These are phyloP conservation scores for Pteropus rufus DNA, from an alignment of 2,797 vertebrate genomes.

Conservation along the genomic window DNA sequence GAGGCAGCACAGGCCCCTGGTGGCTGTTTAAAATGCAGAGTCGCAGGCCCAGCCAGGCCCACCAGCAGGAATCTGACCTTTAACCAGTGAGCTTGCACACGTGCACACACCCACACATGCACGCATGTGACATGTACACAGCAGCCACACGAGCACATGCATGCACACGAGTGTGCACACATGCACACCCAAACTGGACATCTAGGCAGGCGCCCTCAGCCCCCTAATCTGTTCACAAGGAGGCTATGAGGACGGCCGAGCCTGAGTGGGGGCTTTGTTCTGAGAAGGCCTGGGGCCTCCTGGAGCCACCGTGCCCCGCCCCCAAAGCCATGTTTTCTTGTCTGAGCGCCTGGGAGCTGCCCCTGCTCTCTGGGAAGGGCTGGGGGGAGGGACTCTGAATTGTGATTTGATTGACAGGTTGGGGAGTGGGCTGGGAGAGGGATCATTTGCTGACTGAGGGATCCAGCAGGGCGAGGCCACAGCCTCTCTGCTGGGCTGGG, in stretches of 20 bases:
- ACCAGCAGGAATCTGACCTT: background rate
- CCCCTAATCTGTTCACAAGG: background rate
- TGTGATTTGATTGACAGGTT: background rate
- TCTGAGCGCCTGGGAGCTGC: background rate
- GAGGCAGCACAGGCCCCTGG: background rate
- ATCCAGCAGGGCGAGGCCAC: background rate
- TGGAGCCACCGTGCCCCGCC: background rate
- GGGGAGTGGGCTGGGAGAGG: background rate
- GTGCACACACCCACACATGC: too few relatives aligned
- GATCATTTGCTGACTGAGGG: background rate
- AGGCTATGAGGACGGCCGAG: background rate
- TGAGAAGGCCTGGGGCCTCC: background rate
- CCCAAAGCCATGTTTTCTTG: fast-evolving
- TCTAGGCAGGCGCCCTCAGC: background rate
- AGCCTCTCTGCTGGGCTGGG: background rate
- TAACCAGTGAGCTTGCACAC: too few relatives aligned
- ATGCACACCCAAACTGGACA: fast-evolving
- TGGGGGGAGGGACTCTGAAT: background rate
- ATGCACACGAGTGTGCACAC: background rate
- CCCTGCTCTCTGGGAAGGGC: background rate
- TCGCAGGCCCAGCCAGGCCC: background rate
- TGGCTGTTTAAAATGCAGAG: background rate
- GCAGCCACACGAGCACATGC: too few relatives aligned
- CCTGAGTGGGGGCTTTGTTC: too few relatives aligned
- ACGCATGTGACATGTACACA: background rate